Evolutionary conservation across 2,888 invertebrate species (phyloP), one percentile per base, ranked within the genome.

Genomic region (Cabera pusaria): DNA sequence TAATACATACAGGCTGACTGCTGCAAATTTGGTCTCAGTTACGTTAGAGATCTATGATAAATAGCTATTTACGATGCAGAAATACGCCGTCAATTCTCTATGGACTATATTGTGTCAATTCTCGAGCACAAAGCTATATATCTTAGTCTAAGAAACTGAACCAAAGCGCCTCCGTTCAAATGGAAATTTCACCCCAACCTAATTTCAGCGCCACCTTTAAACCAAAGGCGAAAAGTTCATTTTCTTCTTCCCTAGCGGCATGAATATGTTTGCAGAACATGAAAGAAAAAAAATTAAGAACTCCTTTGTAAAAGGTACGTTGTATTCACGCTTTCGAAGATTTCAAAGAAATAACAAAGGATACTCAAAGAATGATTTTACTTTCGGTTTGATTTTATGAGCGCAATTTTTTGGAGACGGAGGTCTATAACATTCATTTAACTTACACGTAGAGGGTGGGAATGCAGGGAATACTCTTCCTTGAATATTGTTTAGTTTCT

Each of bases 31-130:
- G n/a, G n/a, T n/a, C n/a, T n/a, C n/a, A n/a, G n/a, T n/a, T n/a
- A n/a, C n/a, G n/a, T n/a, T n/a, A n/a, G n/a, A n/a, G n/a, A n/a
- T n/a, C n/a, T n/a, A n/a, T n/a, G n/a, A n/a, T n/a, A n/a, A n/a
- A n/a, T n/a, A n/a, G n/a, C n/a, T n/a, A 58, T 60, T 65, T 54
- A 52, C 55, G 45, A 33, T 26, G 45, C 49, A 45, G 42, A 35
- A 57, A 39, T 49, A 44, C 43, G 46, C 39, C 37, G 39, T 36
- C 46, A 50, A 42, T 59, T 40, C 65, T 64, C 68, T 59, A 65
- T 72, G 72, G 72, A 72, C 72, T 72, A 75, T 75, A 72, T 72
- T 75, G 65, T 71, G 70, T 72, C 75, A 70, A 76, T 76, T 75
- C 61, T 53, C 68, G 65, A 64, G 65, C 63, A 63, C 65, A 62